phyloP scores from a whole-genome alignment of 2,888 invertebrate species.

The Shargacucullia verbasci region DNA sequence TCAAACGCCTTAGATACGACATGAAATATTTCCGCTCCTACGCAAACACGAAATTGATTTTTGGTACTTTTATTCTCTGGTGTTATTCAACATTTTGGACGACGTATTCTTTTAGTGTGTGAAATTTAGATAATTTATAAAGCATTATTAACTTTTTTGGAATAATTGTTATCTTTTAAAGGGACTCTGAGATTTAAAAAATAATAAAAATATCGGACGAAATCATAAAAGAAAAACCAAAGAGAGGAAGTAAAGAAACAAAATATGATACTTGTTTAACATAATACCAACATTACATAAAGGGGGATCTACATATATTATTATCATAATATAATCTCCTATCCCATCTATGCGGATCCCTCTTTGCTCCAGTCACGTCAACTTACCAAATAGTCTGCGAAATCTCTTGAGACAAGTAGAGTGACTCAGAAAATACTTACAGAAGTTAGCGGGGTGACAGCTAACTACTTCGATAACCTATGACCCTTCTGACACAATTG shows the following conservation, averaged over 20 bases:
- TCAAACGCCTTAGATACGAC: slow-evolving; percentile 58
- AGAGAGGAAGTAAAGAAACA: no score
- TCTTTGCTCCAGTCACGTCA: background rate
- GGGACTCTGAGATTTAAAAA: no score
- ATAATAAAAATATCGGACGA: no score
- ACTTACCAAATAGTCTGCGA: slow-evolving; percentile 2
- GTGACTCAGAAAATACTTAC: slow-evolving; percentile 30
- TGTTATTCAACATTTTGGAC: slow-evolving; percentile 13
- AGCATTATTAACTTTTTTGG: no score
- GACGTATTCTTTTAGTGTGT: no score
- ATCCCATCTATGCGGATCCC: background rate
- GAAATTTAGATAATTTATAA: no score
- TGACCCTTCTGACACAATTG: slow-evolving; percentile 51
- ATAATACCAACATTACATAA: no score
- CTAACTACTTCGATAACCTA: slow-evolving; percentile 49
- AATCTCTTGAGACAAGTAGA: slow-evolving; percentile 5
- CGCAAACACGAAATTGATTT: slow-evolving; percentile 30
- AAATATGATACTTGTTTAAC: no score
- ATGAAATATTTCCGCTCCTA: slow-evolving; percentile 38
- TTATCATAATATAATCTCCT: background rate
- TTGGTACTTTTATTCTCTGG: slow-evolving; percentile 9
- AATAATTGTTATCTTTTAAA: no score
- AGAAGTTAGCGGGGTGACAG: slow-evolving; percentile 35
- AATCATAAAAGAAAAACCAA: no score
- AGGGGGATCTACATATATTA: no score